These are phyloP conservation scores for Andrena dorsata DNA, from an alignment of 2,888 invertebrate species.

Conservation along the genomic window DNA sequence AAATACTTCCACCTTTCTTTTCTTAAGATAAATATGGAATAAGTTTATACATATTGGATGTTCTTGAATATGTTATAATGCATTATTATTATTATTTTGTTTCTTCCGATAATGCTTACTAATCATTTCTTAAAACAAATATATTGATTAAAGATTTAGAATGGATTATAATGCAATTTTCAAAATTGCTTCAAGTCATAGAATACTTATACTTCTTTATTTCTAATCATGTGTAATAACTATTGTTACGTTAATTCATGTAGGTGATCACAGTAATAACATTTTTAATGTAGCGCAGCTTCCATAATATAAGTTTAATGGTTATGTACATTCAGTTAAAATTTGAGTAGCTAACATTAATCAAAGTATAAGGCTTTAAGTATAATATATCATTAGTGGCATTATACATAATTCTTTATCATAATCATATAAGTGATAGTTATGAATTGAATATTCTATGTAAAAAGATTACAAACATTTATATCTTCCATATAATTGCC, in stretches of 20 bases:
- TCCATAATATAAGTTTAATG: background rate
- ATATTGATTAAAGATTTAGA: background rate
- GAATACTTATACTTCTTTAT: background rate
- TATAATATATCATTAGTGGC: background rate
- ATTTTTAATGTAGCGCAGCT: background rate
- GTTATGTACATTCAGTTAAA: background rate
- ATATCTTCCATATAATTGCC: background rate
- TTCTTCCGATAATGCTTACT: background rate
- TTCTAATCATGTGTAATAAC: background rate
- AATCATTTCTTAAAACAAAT: background rate
- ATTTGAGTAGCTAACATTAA: background rate
- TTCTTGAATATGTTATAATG: background rate
- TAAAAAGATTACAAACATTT: background rate
- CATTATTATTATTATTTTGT: constrained; percentile 6
- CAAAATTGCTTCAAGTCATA: background rate
- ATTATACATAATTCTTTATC: background rate
- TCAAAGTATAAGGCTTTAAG: background rate
- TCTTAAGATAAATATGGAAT: background rate
- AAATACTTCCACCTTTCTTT: background rate
- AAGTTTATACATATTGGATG: background rate
- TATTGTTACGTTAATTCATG: constrained; percentile 2
- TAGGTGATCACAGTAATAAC: background rate
- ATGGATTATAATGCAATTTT: background rate
- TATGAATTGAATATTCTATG: too few relatives aligned
- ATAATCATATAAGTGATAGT: too few relatives aligned